These are phyloP conservation scores for Atherinomorus stipes DNA, from an alignment of 2,113 vertebrate genomes.

Conservation along the genomic window DNA sequence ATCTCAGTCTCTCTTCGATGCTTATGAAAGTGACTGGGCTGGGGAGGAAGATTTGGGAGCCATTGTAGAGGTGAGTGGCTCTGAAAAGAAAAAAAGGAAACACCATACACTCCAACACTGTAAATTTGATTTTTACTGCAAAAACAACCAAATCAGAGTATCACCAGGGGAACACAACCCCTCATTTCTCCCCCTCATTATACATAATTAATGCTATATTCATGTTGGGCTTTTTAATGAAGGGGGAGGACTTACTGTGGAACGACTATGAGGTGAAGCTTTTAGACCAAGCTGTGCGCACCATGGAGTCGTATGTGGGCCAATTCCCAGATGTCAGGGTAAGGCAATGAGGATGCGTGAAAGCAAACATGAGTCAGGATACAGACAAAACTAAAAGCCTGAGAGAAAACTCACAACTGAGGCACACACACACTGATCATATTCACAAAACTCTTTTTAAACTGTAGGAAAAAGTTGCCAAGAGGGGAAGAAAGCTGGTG, in stretches of 20 bases:
- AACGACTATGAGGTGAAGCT: constrained; percentile 94
- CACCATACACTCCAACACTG: not conserved
- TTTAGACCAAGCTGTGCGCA: constrained; percentile 87
- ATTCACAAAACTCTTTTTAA: not conserved
- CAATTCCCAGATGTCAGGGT: constrained; percentile 94
- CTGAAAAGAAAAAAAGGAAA: not conserved
- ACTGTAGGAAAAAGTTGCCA: constrained; percentile 90
- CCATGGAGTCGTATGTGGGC: constrained; percentile 92
- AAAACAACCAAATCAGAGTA: constrained; percentile 6
- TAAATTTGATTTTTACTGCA: constrained; percentile 7
- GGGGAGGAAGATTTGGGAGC: constrained; percentile 87
- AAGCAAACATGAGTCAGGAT: constrained; percentile 19
- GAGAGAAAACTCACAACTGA: constrained; percentile 29
- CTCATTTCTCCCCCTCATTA: not conserved
- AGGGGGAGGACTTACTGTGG: constrained; percentile 96
- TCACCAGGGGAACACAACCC: not conserved
- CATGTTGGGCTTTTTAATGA: constrained; percentile 26
- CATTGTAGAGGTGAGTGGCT: constrained; percentile 85
- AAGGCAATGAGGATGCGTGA: not conserved
- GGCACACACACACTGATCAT: not conserved
- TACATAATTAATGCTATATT: constrained; percentile 53
- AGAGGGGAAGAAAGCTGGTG: constrained; percentile 92
- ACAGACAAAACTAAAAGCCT: constrained; percentile 11
- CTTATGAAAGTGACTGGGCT: constrained; percentile 88
- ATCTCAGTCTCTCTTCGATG: constrained; percentile 90